Percentiles rank a stretch among this genome's conserved stretches.
phyloP scores from a whole-genome alignment of 1,140 invertebrate genomes.

The Aphelenchoides fujianensis region DNA sequence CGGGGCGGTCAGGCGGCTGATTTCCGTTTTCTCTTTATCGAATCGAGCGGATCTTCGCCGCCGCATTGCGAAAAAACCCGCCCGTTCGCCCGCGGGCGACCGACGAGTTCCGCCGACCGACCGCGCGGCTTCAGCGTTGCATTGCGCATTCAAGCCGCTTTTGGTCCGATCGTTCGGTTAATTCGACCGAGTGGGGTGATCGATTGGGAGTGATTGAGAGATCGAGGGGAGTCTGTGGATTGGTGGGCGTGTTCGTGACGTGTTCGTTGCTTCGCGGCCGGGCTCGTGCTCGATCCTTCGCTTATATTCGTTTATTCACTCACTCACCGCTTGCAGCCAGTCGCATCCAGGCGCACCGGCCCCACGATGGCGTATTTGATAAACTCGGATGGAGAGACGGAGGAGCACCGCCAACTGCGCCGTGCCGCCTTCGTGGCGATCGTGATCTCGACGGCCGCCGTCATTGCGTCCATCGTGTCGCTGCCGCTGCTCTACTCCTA shows the following conservation, averaged over 20 bases:
- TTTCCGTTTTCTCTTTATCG: too few species aligned
- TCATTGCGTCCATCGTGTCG: conserved; percentile 57
- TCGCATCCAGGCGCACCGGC: conserved; percentile 18
- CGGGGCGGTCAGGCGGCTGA: too few species aligned
- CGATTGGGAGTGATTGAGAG: too few species aligned
- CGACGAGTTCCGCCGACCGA: background rate
- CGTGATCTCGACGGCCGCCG: conserved; percentile 53
- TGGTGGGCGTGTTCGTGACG: too few species aligned
- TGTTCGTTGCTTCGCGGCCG: too few species aligned
- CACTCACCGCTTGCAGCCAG: conserved; percentile 6
- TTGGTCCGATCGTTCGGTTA: too few species aligned
- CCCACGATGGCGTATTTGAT: conserved; percentile 16
- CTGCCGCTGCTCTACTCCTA: conserved; percentile 62
- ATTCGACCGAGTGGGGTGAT: too few species aligned
- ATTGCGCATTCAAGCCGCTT: background rate
- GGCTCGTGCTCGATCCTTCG: too few species aligned
- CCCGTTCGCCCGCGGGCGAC: too few species aligned
- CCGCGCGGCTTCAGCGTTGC: background rate
- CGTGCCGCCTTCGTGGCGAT: conserved; percentile 57
- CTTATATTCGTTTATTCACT: background rate
- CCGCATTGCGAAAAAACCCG: too few species aligned
- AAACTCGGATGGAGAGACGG: conserved; percentile 33
- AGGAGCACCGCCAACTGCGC: conserved; percentile 52
- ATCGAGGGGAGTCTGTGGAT: too few species aligned
- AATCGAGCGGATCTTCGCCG: too few species aligned